A percentile compares a stretch with the other conserved stretches of the same genome.
Conservation (phyloP, 2,797 vertebrate species). For the Spinus olivaceus region DNA sequence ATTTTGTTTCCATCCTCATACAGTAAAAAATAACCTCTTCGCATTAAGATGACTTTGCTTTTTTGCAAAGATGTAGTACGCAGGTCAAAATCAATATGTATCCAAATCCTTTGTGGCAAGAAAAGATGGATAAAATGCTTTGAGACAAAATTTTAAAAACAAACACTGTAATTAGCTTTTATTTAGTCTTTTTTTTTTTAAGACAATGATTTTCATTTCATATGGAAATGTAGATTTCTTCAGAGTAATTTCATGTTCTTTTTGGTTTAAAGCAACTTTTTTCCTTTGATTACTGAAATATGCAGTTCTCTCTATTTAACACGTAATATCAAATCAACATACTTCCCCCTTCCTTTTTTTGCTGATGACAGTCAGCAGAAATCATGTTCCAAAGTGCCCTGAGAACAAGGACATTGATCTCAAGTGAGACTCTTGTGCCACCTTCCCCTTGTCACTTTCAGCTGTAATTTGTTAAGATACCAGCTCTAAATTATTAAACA, state of each 20-base stretch:
- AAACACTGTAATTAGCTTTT: conserved; percentile 65
- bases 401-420: conserved; percentile 73
- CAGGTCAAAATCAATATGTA: conserved; percentile 63
- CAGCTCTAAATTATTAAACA: conserved; percentile 89
- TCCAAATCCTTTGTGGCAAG: conserved; percentile 54
- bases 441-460: conserved; percentile 78
- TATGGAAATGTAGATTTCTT: conserved; percentile 67
- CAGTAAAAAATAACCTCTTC: conserved; percentile 58
- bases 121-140: conserved; percentile 57
- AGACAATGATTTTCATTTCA: conserved; percentile 69
- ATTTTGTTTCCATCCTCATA: conserved; percentile 19
- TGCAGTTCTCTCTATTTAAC: conserved; percentile 71
- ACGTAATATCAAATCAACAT: conserved; percentile 61
- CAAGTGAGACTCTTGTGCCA: conserved; percentile 67
- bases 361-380: conserved; percentile 74
- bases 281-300: conserved; percentile 69
- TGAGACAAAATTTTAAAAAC: conserved; percentile 68
- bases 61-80: conserved; percentile 28
- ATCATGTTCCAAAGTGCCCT: conserved; percentile 64
- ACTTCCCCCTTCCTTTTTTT: conserved; percentile 51
- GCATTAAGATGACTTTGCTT: conserved; percentile 55
- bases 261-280: conserved; percentile 69
- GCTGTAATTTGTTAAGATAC: conserved; percentile 86
- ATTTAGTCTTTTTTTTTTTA: conserved; percentile 68
- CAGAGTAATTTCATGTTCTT: conserved; percentile 63